A percentile compares a stretch with the other conserved stretches of the same genome.
Evolutionary conservation across 2,797 vertebrate species (phyloP).

Genomic region (Muscicapa comitata): DNA sequence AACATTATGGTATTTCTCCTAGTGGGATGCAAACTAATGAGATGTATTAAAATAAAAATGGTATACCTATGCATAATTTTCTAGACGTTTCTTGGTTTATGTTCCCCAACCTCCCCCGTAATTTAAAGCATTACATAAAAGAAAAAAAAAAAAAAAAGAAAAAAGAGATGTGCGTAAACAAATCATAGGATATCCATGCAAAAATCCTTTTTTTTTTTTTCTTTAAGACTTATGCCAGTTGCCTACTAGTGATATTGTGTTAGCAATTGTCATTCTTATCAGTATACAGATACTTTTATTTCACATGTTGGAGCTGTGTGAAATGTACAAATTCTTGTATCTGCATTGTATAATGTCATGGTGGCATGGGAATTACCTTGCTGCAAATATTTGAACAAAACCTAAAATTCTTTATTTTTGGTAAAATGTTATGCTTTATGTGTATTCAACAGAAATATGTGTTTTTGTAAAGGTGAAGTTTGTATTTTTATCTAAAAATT

Average conservation of each 20-base stretch:
- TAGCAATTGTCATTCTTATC: conserved; percentile 64
- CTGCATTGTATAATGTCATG: conserved; percentile 80
- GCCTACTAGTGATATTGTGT: conserved; percentile 72
- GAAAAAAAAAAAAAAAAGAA: not conserved
- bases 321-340: conserved; percentile 80
- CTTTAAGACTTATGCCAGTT: conserved; percentile 68
- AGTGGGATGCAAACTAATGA: conserved; percentile 74
- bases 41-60: conserved; percentile 81
- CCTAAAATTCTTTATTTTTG: conserved; percentile 96
- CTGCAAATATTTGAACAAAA: conserved; percentile 78
- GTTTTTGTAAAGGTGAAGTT: conserved; percentile 84
- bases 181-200: conserved; percentile 70
- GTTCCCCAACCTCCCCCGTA: conserved; percentile 57
- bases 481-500: conserved; percentile 87
- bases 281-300: conserved; percentile 68
- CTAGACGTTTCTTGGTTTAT: conserved; percentile 72
- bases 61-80: conserved; percentile 76
- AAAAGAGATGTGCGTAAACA: conserved; percentile 66
- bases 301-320: conserved; percentile 79
- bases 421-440: conserved; percentile 85
- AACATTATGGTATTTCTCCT: conserved; percentile 69
- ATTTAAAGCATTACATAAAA: conserved; percentile 70
- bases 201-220: conserved; percentile 37
- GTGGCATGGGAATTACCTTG: conserved; percentile 79
- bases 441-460: conserved; percentile 88